Base-by-base conservation (phyloP, 2,113 vertebrate species). In the Salvator merianae region DNA sequence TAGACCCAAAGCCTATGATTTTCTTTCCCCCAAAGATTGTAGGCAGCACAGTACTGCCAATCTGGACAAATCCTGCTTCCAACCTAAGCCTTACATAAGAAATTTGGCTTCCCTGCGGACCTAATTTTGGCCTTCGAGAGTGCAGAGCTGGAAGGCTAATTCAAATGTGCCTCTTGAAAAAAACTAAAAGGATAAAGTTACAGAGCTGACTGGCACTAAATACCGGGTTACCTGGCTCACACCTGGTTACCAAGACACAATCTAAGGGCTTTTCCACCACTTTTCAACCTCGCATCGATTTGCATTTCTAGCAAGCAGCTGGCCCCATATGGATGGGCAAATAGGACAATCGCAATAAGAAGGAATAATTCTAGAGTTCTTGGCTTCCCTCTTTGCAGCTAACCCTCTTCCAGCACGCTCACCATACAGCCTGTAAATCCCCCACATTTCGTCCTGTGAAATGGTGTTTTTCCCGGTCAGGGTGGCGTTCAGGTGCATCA, bases 401-500 rank as follows among this genome's bases (percentile, higher is more conserved):
- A n/a, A 22, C 16, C 3, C 34, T 5, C 47, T 16, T 14, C 18
- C 8, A 20, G 55, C 16, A 3, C 7, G 1, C 32, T 59, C 93
- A 99, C 98, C 99, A 0, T 99, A 99, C 74, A 99, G 98, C 79
- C 98, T 95, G 93, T 98, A 97, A 87, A 99, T 91, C 1, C 99
- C 99, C 99, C 98, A 99, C 93, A 99, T 96, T 24, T 99, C 99
- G 0, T 99, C 99, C 90, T 98, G 98, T 0, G 98, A 98, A 89
- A 99, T 98, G 1, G 90, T 90, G 87, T 98, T 98, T 30, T 97
- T 98, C 66, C 99, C 98, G 0, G 97, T 98, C 93, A 99, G 71
- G 0, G 98, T 99, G 86, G 99, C 98, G 0, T 99, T 99, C 89
- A 99, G 95, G 93, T 99, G 98, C 99, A 99, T 99, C 86, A 99